Evolutionary conservation across 2,888 invertebrate genomes (phyloP).

Genomic region (Eristalinus sepulchralis): DNA sequence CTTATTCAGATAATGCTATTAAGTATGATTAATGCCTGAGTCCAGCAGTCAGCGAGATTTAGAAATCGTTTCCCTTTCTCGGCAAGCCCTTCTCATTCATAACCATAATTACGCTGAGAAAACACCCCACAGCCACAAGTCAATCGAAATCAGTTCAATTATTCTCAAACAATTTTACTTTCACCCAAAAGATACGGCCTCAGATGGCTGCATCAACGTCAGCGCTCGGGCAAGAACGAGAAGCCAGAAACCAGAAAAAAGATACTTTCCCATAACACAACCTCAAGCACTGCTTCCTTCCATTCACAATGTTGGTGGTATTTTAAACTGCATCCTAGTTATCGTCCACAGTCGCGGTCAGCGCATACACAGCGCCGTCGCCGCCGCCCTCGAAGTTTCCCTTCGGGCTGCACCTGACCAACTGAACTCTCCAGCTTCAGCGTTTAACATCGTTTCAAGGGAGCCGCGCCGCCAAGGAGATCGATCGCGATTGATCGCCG

Average conservation of each 20-base stretch:
- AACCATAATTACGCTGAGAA: conserved; percentile 38
- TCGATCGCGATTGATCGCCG: conserved; percentile 62
- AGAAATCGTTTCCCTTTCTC: conserved; percentile 49
- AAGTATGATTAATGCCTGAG: conserved; percentile 25
- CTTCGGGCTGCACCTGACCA: conserved; percentile 70
- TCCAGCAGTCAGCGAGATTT: conserved; percentile 19
- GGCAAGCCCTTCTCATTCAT: conserved; percentile 36
- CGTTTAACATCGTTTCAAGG: conserved; percentile 55
- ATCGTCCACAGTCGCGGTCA: neutral
- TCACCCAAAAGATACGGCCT: conserved; percentile 36
- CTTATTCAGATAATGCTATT: conserved; percentile 27
- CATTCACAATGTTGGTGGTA: conserved; percentile 61
- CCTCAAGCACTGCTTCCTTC: conserved; percentile 36
- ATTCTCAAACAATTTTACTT: conserved; percentile 63
- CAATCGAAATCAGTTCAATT: conserved; percentile 64
- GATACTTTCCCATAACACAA: conserved; percentile 48
- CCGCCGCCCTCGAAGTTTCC: conserved; percentile 50
- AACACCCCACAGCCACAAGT: conserved; percentile 33
- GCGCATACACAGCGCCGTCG: neutral
- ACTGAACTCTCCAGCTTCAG: conserved; percentile 51
- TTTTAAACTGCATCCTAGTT: conserved; percentile 65
- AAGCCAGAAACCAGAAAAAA: neutral
- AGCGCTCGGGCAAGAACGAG: neutral
- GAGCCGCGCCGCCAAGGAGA: conserved; percentile 33
- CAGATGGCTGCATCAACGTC: conserved; percentile 23